Base-by-base conservation (phyloP, 2,797 vertebrate genomes). In the Psittacula echo region DNA sequence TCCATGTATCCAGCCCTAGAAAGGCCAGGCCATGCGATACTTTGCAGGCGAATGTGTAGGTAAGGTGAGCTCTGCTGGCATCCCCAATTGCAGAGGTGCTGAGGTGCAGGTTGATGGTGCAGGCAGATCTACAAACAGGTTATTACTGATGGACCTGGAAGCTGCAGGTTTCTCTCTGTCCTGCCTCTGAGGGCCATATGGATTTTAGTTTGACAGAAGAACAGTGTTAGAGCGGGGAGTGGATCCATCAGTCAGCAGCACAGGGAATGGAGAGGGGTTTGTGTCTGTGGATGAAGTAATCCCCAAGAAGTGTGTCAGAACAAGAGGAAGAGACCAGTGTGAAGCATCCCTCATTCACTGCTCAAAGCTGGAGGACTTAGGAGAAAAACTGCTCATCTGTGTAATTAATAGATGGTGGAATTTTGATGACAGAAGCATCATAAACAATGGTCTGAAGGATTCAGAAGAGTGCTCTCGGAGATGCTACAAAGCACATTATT, bases 21-120 rank as follows among this genome's bases (percentile, higher is more conserved):
- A 68, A 73, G 7, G 3, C 24, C 1, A 0, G 4, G 20, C 29
- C 65, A 62, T 0, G 0, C 50, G 37, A 29, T 39, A 9, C 51
- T 67, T 41, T 5, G 1, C 48, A 75, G 83, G 30, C 0, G 0
- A 54, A 10, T 1, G 6, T 30, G 51, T 6, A 15, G 45, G 53
- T 66, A 58, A 82, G 41, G n/a, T 2, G 5, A 73, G 50, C 32
- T 66, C 67, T 85, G 71, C 54, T 2, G 0, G n/a, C 34, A 90
- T 20, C 45, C 41, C 11, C 5, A 1, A 24, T 50, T 27, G 67
- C 64, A 39, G n/a, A 60, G 60, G 11, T 27, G 45, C 74, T 82
- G 53, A 61, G 41, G 41, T 58, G 37, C 37, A 39, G 37, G 10
- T 39, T 39, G 37, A 74, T 17, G 8, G 60, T 3, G 50, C 51